A percentile compares a stretch with the other conserved stretches of the same genome.
Conservation (phyloP, 1,140 invertebrate species). For the Sesamia nonagrioides region DNA sequence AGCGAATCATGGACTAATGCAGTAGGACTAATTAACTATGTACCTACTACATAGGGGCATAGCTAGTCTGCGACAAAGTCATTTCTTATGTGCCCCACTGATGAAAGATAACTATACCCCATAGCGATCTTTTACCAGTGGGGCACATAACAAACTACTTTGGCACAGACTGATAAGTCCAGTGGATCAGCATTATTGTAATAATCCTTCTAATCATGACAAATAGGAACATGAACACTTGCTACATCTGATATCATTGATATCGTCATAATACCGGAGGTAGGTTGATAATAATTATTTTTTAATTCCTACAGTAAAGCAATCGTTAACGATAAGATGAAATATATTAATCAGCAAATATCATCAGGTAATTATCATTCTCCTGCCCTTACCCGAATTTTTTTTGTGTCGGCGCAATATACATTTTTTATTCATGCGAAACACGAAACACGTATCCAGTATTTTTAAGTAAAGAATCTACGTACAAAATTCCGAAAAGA, state of each 20-base stretch:
- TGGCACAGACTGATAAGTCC: not conserved
- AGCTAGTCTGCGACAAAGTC: too few species aligned
- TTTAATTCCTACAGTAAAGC: not conserved
- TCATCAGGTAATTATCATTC: too few species aligned
- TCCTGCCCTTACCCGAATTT: too few species aligned
- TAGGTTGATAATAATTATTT: not conserved
- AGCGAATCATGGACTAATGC: not conserved
- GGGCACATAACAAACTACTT: not conserved
- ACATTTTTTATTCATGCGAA: too few species aligned
- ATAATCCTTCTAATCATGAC: not conserved
- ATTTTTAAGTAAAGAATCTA: too few species aligned
- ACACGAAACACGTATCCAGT: too few species aligned
- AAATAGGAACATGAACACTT: not conserved
- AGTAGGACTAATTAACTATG: not conserved
- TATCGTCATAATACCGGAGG: conserved; percentile 1
- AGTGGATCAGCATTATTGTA: not conserved
- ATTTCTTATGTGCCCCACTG: too few species aligned
- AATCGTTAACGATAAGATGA: not conserved
- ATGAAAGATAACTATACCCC: too few species aligned
- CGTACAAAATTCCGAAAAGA: too few species aligned
- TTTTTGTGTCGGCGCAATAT: too few species aligned
- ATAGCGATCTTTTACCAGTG: not conserved
- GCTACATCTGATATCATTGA: not conserved
- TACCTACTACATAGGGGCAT: not conserved
- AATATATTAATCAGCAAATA: not conserved